A percentile compares a stretch with the other conserved stretches of the same genome.
These are phyloP conservation scores for Pycnomerus fuliginosus DNA, from an alignment of 2,888 invertebrate genomes.

Conservation along the genomic window DNA sequence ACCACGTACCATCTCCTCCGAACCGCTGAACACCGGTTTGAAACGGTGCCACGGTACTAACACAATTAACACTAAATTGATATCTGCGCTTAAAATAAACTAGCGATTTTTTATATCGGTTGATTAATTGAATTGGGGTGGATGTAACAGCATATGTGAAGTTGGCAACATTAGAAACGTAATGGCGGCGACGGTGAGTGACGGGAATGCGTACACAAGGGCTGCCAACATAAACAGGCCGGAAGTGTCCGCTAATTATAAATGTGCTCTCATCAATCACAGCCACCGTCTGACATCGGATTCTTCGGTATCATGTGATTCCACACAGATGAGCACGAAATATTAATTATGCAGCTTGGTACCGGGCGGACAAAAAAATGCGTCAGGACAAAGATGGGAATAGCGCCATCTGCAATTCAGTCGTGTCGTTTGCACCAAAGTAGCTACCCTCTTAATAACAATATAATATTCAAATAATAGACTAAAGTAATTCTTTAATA, in stretches of 20 bases:
- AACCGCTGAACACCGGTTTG: background rate
- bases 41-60: background rate
- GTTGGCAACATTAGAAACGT: slow-evolving; percentile 44
- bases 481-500: no score
- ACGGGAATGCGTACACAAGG: slow-evolving; percentile 43
- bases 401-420: no score
- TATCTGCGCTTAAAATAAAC: background rate
- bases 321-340: slow-evolving; percentile 26
- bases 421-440: no score
- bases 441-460: no score
- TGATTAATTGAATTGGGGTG: slow-evolving; percentile 34
- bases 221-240: slow-evolving; percentile 53
- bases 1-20: background rate
- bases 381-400: no score
- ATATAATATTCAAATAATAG: no score
- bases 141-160: slow-evolving; percentile 37
- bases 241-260: slow-evolving; percentile 56
- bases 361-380: no score
- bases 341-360: slow-evolving; percentile 35
- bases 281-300: slow-evolving; percentile 36
- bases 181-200: slow-evolving; percentile 44
- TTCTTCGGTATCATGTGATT: slow-evolving; percentile 18
- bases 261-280: slow-evolving; percentile 55
- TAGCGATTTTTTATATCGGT: background rate
- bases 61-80: slow-evolving; percentile 3